phyloP scores from a whole-genome alignment of 2,113 vertebrate genomes.

The Regulus satrapa region DNA sequence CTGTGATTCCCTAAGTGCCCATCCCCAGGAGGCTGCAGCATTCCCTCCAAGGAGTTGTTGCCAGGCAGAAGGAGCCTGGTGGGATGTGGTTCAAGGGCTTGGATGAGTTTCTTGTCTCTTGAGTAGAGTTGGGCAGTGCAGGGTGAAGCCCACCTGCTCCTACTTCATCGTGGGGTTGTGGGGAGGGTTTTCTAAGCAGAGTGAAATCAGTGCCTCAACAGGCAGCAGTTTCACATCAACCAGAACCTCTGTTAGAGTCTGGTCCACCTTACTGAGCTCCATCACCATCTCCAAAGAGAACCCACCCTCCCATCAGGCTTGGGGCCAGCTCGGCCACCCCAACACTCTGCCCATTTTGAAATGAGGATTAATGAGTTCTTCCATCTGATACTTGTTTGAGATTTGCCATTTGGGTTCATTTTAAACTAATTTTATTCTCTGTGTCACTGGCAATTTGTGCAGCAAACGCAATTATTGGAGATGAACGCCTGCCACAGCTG shows the following conservation, averaged over 20 bases:
- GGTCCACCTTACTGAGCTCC: neutral
- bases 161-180: rapidly evolving
- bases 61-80: neutral
- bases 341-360: neutral
- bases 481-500: slow-evolving; percentile 71
- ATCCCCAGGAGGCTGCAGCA: rapidly evolving
- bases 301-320: neutral
- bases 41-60: neutral
- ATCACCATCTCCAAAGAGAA: neutral
- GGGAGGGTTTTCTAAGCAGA: neutral
- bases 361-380: slow-evolving; percentile 45
- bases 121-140: neutral
- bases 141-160: neutral
- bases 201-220: neutral
- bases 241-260: neutral
- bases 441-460: slow-evolving; percentile 67
- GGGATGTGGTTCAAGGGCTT: neutral
- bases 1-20: neutral
- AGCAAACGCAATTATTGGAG: slow-evolving; percentile 71
- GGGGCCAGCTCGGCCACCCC: neutral
- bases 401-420: slow-evolving; percentile 63
- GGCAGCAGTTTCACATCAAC: rapidly evolving
- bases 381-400: slow-evolving; percentile 55
- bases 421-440: slow-evolving; percentile 75
- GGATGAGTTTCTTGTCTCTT: neutral